phyloP scores from a whole-genome alignment of 2,888 invertebrate species.

The Drosophila mercatorum region DNA sequence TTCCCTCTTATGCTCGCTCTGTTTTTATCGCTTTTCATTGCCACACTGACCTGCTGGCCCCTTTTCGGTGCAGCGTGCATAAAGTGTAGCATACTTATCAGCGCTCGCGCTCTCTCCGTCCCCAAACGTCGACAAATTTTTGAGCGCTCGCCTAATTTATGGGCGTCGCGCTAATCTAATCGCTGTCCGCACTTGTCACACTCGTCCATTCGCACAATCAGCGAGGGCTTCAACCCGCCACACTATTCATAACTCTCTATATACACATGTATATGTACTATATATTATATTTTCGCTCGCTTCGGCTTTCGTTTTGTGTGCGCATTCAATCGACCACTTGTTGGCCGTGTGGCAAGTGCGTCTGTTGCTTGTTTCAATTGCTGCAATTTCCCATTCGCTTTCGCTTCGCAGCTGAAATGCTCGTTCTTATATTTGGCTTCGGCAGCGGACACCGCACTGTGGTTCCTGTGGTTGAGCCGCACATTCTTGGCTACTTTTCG shows the following conservation, averaged over 20 bases:
- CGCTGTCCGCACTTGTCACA: constrained; percentile 45
- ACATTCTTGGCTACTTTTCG: constrained; percentile 11
- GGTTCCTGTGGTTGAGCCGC: constrained; percentile 13
- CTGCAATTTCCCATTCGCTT: constrained; percentile 5
- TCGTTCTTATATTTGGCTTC: constrained; percentile 1
- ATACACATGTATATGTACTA: neutral
- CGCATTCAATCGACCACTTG: constrained; percentile 32
- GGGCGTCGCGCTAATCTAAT: constrained; percentile 42
- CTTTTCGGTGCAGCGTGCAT: neutral
- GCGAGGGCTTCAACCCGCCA: constrained; percentile 13
- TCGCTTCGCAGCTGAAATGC: neutral
- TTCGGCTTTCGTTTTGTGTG: neutral
- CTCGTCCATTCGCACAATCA: constrained; percentile 27
- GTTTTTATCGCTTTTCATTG: neutral
- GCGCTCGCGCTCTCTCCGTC: constrained; percentile 15
- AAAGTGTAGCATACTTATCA: constrained; percentile 43
- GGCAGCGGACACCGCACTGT: neutral
- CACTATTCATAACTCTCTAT: constrained; percentile 18
- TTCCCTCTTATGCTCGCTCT: neutral
- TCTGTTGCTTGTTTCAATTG: constrained; percentile 16
- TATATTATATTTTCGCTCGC: constrained; percentile 42
- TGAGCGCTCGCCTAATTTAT: constrained; percentile 30
- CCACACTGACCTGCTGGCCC: constrained; percentile 4
- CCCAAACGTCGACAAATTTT: constrained; percentile 12
- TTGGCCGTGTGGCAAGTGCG: constrained; percentile 8